Evolutionary conservation across 2,113 vertebrate species (phyloP).

Genomic region (Bagarius yarrelli): DNA sequence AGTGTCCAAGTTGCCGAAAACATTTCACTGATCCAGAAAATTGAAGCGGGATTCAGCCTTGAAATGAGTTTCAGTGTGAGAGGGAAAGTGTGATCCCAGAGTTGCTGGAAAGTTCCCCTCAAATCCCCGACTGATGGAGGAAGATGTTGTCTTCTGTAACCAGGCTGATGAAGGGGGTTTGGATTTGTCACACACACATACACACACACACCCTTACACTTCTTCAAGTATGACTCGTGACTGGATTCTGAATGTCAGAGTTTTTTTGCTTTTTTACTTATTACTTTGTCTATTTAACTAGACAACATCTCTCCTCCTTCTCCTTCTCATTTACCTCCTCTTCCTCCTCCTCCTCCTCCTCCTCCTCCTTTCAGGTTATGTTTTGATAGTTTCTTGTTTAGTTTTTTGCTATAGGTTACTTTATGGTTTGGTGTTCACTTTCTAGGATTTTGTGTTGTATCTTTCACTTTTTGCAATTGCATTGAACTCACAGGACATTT

Average conservation of each 20-base stretch:
- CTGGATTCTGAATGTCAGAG: constrained; percentile 65
- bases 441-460: no score
- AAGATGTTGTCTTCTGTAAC: constrained; percentile 67
- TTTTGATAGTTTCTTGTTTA: no score
- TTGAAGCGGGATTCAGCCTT: constrained; percentile 87
- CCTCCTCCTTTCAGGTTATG: no score
- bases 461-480: no score
- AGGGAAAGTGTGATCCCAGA: constrained; percentile 76
- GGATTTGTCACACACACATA: constrained; percentile 59
- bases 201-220: constrained; percentile 64
- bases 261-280: constrained; percentile 55
- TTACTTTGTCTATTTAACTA: constrained; percentile 43
- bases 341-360: no score
- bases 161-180: constrained; percentile 57
- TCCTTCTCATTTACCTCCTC: no score
- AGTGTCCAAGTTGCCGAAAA: constrained; percentile 75
- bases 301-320: not conserved
- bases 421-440: no score
- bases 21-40: constrained; percentile 92
- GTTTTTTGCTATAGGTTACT: no score
- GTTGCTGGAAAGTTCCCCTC: constrained; percentile 62
- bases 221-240: constrained; percentile 58
- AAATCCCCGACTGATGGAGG: constrained; percentile 43
- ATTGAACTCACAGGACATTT: no score
- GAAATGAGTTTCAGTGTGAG: constrained; percentile 94